Conservation (phyloP, 2,113 vertebrate genomes). For the Galemys pyrenaicus region DNA sequence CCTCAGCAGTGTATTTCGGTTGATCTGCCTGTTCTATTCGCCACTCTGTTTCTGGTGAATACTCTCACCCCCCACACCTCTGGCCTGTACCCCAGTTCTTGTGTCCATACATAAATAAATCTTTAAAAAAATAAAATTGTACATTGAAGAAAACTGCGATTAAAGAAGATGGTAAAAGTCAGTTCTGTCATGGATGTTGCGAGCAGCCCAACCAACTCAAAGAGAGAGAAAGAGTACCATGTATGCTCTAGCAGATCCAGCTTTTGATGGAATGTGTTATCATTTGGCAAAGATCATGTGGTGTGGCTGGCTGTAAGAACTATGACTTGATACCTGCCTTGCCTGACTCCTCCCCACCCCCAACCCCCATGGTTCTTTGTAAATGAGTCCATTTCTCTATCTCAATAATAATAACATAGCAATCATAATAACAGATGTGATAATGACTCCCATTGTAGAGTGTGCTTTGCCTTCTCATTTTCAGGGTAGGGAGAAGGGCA, state of each 20-base stretch:
- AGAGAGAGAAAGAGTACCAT: not conserved
- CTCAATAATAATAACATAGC: not conserved
- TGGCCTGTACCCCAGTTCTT: no score
- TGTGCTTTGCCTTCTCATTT: not conserved
- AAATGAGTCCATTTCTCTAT: not conserved
- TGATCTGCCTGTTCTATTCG: no score
- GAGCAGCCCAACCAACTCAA: not conserved
- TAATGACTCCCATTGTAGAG: not conserved
- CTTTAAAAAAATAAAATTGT: no score
- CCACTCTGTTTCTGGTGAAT: no score
- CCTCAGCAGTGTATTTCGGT: no score
- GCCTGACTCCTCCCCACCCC: no score
- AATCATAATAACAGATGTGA: no score
- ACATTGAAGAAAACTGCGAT: not conserved
- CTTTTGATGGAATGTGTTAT: not conserved
- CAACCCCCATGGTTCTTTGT: not conserved
- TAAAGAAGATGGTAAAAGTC: not conserved
- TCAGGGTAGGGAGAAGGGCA: no score
- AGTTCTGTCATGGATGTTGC: not conserved
- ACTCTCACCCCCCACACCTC: no score
- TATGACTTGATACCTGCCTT: not conserved
- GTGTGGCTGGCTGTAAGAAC: not conserved
- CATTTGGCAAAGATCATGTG: not conserved
- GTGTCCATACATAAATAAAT: no score
- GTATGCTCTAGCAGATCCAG: not conserved